Percentiles rank a stretch among this genome's conserved stretches.
These are phyloP conservation scores for Anticlea derivata DNA, from an alignment of 2,888 invertebrate genomes.

Conservation along the genomic window DNA sequence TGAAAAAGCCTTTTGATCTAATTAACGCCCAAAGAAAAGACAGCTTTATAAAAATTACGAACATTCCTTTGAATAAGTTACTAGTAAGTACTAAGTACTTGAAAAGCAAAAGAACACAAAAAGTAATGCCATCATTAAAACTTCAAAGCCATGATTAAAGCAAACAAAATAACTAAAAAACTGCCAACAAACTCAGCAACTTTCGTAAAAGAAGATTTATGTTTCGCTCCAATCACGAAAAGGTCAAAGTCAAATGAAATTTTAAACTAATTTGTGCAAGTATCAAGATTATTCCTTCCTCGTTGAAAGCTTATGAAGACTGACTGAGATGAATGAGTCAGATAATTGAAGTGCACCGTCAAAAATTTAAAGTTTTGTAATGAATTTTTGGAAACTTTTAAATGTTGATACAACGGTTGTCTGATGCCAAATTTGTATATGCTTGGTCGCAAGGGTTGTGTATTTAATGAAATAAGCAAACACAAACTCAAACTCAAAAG, in stretches of 20 bases:
- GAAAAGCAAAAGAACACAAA: constrained; percentile 3
- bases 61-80: not conserved
- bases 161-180: constrained; percentile 33
- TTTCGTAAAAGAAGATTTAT: constrained; percentile 48
- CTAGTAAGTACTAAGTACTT: no score
- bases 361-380: constrained; percentile 55
- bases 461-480: no score
- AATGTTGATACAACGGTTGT: no score
- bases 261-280: constrained; percentile 48
- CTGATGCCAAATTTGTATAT: no score
- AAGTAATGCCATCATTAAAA: constrained; percentile 32
- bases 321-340: constrained; percentile 71
- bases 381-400: constrained; percentile 28
- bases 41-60: not conserved
- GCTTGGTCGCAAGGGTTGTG: no score
- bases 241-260: constrained; percentile 50
- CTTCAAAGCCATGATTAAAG: constrained; percentile 28
- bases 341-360: constrained; percentile 66
- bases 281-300: constrained; percentile 58
- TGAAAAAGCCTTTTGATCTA: no score
- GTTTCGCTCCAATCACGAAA: constrained; percentile 36
- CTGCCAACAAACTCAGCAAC: constrained; percentile 28
- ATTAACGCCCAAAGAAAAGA: no score
- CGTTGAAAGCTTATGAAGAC: constrained; percentile 56
- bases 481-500: no score